These are phyloP conservation scores for Odontomachus brunneus DNA, from an alignment of 1,140 invertebrate genomes.

Conservation along the genomic window DNA sequence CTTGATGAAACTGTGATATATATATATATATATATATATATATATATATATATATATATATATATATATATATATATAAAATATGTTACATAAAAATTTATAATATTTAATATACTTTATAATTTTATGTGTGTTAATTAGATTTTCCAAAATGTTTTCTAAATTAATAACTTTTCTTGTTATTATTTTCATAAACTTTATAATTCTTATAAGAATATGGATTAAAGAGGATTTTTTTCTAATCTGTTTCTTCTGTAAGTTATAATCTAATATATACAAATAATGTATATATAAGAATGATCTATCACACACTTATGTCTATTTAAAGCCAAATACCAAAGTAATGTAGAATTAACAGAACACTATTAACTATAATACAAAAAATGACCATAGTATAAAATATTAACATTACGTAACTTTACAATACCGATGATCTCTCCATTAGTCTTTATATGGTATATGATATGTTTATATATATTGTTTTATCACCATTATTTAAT, in stretches of 20 bases:
- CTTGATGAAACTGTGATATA: too few species aligned
- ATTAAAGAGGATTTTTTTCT: not conserved
- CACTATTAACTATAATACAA: slow-evolving; percentile 29
- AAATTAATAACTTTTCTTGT: too few species aligned
- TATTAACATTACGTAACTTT: slow-evolving; percentile 58
- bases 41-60: too few species aligned
- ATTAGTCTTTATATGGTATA: slow-evolving; percentile 36
- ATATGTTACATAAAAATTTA: not conserved
- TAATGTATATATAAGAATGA: too few species aligned
- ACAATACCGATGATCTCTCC: slow-evolving; percentile 38
- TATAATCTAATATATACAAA: slow-evolving; percentile 9
- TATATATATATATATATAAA: too few species aligned
- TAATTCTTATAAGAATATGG: not conserved
- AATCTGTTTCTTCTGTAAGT: slow-evolving; percentile 13
- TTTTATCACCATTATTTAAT: slow-evolving; percentile 42
- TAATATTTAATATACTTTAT: not conserved
- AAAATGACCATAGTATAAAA: slow-evolving; percentile 8
- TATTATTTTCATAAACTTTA: not conserved
- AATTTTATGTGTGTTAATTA: too few species aligned
- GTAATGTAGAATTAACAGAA: slow-evolving; percentile 30
- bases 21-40: too few species aligned
- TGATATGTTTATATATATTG: slow-evolving; percentile 47
- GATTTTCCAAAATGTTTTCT: slow-evolving; percentile 16
- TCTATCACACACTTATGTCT: slow-evolving; percentile 34
- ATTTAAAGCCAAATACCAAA: slow-evolving; percentile 76